These are phyloP conservation scores for Drosophila prosaltans DNA, from an alignment of 1,140 invertebrate genomes.

Conservation along the genomic window DNA sequence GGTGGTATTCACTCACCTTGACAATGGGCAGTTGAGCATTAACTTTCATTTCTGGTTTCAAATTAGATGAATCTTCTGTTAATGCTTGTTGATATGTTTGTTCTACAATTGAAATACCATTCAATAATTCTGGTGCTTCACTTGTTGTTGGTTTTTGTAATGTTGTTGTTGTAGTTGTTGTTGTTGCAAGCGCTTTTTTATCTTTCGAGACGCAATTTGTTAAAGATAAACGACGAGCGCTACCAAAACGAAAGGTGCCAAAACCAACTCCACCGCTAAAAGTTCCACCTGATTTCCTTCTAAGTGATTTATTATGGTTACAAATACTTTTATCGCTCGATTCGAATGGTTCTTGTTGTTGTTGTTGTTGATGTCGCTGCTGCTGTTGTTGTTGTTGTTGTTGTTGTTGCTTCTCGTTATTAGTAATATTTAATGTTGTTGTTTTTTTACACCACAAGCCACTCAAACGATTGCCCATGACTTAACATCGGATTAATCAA, in stretches of 20 bases:
- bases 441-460: slow-evolving; percentile 81
- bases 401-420: slow-evolving; percentile 26
- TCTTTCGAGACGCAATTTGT: slow-evolving; percentile 64
- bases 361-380: slow-evolving; percentile 18
- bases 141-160: neutral
- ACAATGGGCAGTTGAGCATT: slow-evolving; percentile 56
- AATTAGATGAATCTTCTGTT: neutral
- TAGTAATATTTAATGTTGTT: slow-evolving; percentile 65
- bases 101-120: slow-evolving; percentile 34
- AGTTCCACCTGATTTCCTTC: slow-evolving; percentile 50
- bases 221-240: slow-evolving; percentile 68
- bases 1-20: slow-evolving; percentile 50
- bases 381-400: slow-evolving; percentile 24
- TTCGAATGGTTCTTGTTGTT: slow-evolving; percentile 17
- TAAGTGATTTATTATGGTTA: slow-evolving; percentile 37
- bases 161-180: neutral
- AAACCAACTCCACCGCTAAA: slow-evolving; percentile 32
- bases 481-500: slow-evolving; percentile 24
- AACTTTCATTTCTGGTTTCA: slow-evolving; percentile 46
- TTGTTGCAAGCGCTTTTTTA: slow-evolving; percentile 32
- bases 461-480: slow-evolving; percentile 82
- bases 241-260: slow-evolving; percentile 67
- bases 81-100: slow-evolving; percentile 34
- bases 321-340: slow-evolving; percentile 21
- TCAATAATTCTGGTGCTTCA: slow-evolving; percentile 5